phyloP scores from a whole-genome alignment of 64 coral and sea anemone genomes.

The Actinia equina region DNA sequence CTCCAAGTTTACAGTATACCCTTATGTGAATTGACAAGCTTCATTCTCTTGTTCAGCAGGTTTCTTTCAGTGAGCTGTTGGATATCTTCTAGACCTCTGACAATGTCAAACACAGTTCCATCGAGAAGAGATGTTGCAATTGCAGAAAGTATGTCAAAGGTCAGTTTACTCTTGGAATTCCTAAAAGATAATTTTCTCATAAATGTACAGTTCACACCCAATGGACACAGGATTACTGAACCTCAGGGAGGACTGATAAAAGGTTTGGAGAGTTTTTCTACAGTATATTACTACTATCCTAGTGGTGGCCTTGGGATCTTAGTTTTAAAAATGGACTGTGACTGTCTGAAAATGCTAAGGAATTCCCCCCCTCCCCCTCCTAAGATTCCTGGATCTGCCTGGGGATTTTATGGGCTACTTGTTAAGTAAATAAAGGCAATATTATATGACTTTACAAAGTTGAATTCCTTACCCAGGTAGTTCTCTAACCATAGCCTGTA shows the following conservation, averaged over 20 bases:
- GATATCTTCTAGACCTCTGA: conserved; percentile 92
- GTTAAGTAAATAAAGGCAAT: too few relatives aligned
- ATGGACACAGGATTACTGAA: too few relatives aligned
- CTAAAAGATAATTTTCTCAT: conserved; percentile 27
- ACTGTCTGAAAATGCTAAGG: too few relatives aligned
- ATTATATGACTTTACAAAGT: neutral
- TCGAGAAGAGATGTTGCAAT: conserved; percentile 85
- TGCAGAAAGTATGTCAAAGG: conserved; percentile 73
- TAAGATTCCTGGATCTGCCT: too few relatives aligned
- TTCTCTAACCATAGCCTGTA: conserved; percentile 89
- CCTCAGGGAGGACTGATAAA: too few relatives aligned
- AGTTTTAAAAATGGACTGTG: too few relatives aligned
- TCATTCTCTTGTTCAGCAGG: conserved; percentile 97
- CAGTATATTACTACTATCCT: too few relatives aligned
- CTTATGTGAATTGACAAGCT: conserved; percentile 89
- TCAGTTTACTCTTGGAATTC: conserved; percentile 85
- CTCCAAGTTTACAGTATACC: conserved; percentile 61
- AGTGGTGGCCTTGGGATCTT: too few relatives aligned
- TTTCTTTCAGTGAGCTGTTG: conserved; percentile 96
- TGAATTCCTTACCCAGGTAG: conserved; percentile 58
- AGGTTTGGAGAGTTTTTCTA: too few relatives aligned
- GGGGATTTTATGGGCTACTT: too few relatives aligned
- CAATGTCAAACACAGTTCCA: conserved; percentile 99
- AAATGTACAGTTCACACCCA: neutral
- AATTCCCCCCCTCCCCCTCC: too few relatives aligned